Evolutionary conservation across 1,140 invertebrate genomes (phyloP).

Genomic region (Calycopis cecrops): DNA sequence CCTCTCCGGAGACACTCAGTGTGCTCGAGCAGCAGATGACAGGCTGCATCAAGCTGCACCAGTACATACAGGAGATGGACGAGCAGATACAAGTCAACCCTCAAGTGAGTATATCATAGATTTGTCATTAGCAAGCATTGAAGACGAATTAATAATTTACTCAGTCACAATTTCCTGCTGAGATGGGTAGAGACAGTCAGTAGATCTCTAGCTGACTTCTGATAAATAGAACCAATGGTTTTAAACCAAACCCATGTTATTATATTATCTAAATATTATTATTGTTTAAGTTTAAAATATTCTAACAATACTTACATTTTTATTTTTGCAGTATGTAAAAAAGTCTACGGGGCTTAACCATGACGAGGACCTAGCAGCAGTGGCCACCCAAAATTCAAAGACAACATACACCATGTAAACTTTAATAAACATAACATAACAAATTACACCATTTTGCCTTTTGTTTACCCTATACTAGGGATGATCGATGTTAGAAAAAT

Average conservation of each 20-base stretch:
- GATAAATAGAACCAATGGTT: too few species aligned
- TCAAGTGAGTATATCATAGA: slow-evolving; percentile 69
- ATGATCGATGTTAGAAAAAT: too few species aligned
- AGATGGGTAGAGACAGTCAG: too few species aligned
- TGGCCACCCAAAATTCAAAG: slow-evolving; percentile 74
- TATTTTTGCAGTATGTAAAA: slow-evolving; percentile 81
- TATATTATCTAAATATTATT: background rate
- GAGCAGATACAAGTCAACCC: slow-evolving; percentile 95
- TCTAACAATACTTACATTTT: slow-evolving; percentile 1
- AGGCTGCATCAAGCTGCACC: slow-evolving; percentile 89
- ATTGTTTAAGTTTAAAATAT: background rate
- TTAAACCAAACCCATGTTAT: too few species aligned
- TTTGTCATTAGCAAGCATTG: too few species aligned
- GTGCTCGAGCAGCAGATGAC: slow-evolving; percentile 92
- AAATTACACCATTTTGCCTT: slow-evolving; percentile 19
- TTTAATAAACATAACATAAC: slow-evolving; percentile 23
- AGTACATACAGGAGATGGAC: slow-evolving; percentile 93
- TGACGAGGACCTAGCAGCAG: slow-evolving; percentile 78
- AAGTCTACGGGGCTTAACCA: slow-evolving; percentile 79
- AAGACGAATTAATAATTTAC: too few species aligned
- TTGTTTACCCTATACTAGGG: slow-evolving; percentile 19
- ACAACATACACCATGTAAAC: slow-evolving; percentile 72
- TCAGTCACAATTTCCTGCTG: too few species aligned
- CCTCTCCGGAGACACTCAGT: slow-evolving; percentile 89
- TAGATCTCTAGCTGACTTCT: too few species aligned